Base-by-base conservation (phyloP, 2,888 invertebrate species). In the Agriopis leucophaearia region DNA sequence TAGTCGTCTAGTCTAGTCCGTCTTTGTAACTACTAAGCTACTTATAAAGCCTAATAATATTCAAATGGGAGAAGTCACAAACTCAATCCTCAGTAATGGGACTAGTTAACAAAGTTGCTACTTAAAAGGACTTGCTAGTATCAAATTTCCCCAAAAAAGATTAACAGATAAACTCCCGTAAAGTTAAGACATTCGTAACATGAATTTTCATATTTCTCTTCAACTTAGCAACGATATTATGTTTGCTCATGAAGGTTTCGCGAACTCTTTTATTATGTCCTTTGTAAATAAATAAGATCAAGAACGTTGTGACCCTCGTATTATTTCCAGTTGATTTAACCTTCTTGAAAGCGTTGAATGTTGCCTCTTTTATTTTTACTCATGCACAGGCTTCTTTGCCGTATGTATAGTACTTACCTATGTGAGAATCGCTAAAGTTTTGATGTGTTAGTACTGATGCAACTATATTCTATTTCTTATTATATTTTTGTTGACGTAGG, bases 21-120 rank as follows among this genome's bases (percentile, higher is more conserved):
- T 27, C 27, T 27, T 35, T 35, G 8, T 51, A 55, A 55, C 42
- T 55, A 44, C 42, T 42, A 8, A 55, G 7, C 13, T 27, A 2
- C 27, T 9, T 42, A 12, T 36, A 27, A 27, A 27, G 13, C 36
- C 38, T 16, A 42, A 16, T 54, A 54, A 42, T 27, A 44, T 55
- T 40, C n/a, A 9, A 56, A 66, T 36, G 18, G 16, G 13, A 55
- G 44, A 52, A 62, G 35, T 62, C 57, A 45, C 60, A 54, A 79
- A 78, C 70, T 75, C 69, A 73, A 80, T 79, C 78, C 78, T 80
- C 70, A 76, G 76, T 76, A 78, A 75, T 78, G 70, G 71, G 78
- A 81, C 74, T 78, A 77, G 79, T 79, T 78, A 81, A 84, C 80
- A 77, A 81, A 86, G 82, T 82, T 84, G 80, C 76, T 82, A 79